Percentiles rank a stretch among this genome's conserved stretches.
Conservation (phyloP, 2,113 vertebrate species). For the Marmota flaviventris region DNA sequence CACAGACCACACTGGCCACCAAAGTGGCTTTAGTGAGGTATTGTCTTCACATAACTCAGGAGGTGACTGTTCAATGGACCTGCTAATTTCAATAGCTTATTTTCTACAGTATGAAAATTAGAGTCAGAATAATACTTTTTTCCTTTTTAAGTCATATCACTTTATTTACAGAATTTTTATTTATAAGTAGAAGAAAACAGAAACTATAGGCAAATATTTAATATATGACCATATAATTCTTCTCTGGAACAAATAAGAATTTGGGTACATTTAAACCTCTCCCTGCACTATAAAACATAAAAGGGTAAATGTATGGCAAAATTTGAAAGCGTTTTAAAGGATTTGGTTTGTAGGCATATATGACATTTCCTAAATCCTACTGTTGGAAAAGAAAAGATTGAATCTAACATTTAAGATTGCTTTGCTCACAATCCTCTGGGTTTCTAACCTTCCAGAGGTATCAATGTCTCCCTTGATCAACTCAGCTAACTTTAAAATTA, state of each 20-base stretch:
- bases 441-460: not conserved
- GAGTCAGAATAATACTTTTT: not conserved
- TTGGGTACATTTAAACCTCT: not conserved
- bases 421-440: constrained; percentile 6
- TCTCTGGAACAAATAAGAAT: not conserved
- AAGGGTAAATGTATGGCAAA: not conserved
- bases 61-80: not conserved
- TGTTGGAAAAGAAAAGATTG: constrained; percentile 40
- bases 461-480: constrained; percentile 38
- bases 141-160: constrained; percentile 40
- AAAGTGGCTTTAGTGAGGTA: not conserved
- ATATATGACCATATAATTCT: not conserved
- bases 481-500: constrained; percentile 66
- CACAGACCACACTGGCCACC: not conserved
- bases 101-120: not conserved
- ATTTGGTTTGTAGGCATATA: not conserved
- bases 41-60: not conserved
- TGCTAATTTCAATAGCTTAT: not conserved
- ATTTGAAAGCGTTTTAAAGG: not conserved
- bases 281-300: not conserved
- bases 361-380: not conserved
- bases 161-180: not conserved
- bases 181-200: constrained; percentile 4
- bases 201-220: constrained; percentile 28
- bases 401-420: constrained; percentile 43